phyloP scores from a whole-genome alignment of 1,140 invertebrate genomes.

The Adelges cooleyi region DNA sequence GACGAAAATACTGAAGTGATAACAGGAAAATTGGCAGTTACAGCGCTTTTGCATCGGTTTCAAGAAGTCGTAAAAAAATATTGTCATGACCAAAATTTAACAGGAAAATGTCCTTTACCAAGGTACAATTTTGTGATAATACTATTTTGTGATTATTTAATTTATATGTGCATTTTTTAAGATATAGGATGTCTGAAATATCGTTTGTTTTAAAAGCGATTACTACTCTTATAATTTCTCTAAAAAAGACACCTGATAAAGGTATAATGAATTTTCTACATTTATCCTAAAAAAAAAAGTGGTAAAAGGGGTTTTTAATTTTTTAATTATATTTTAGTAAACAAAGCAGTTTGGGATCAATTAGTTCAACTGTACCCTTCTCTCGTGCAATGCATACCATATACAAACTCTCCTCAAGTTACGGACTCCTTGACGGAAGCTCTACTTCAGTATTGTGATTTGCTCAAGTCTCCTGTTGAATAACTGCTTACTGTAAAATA shows the following conservation, averaged over 20 bases:
- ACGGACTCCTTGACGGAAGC: slow-evolving; percentile 73
- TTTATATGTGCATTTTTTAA: too few species aligned
- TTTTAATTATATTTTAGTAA: slow-evolving; percentile 49
- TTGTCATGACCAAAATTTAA: slow-evolving; percentile 74
- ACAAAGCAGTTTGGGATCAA: slow-evolving; percentile 80
- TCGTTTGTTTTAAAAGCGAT: slow-evolving; percentile 94
- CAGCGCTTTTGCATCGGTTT: slow-evolving; percentile 80
- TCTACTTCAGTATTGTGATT: slow-evolving; percentile 74
- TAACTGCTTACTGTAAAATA: background rate
- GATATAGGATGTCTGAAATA: slow-evolving; percentile 87
- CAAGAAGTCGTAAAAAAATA: slow-evolving; percentile 84
- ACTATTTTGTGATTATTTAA: too few species aligned
- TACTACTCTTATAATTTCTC: slow-evolving; percentile 76
- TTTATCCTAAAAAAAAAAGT: background rate
- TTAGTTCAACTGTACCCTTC: slow-evolving; percentile 81
- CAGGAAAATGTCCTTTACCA: slow-evolving; percentile 79
- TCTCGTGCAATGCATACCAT: slow-evolving; percentile 69
- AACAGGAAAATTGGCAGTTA: slow-evolving; percentile 76
- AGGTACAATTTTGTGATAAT: slow-evolving; percentile 60
- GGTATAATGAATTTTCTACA: slow-evolving; percentile 43
- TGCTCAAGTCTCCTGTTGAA: slow-evolving; percentile 55
- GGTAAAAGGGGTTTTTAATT: background rate
- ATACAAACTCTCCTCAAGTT: slow-evolving; percentile 50
- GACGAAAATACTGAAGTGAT: slow-evolving; percentile 43
- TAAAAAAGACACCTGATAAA: slow-evolving; percentile 79